Evolutionary conservation across 2,888 invertebrate species (phyloP), one percentile per base, ranked within the genome.

Genomic region (Acleris cristana): DNA sequence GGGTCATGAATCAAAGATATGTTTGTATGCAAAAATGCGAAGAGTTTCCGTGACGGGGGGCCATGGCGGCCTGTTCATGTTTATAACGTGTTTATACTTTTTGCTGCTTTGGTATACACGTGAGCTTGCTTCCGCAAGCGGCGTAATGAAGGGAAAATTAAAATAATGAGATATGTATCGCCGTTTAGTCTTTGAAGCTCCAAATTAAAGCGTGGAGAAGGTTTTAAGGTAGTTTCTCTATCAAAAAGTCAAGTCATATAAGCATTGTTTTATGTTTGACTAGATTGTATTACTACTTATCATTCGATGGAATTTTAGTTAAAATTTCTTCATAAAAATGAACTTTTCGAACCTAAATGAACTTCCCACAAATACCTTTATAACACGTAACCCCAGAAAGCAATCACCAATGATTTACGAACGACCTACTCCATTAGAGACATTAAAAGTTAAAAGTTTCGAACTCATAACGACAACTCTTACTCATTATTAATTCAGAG

Each of bases 371-470:
- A 21, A 21, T 44, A 44, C 56, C 56, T 44, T 74, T 78, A 74
- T 78, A 79, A 72, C 69, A 67, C 70, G 74, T 84, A 84, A 81
- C 81, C 80, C 80, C 21, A 79, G 79, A 84, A 86, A 86, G 81
- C 40, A 82, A 81, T 81, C 78, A 85, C 83, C 87, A 90, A 91
- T 89, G 81, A 84, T 89, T 90, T 89, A 90, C 85, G 86, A 79
- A 72, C 76, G 81, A 85, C 78, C 84, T 88, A 88, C 88, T 85
- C 89, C 90, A 90, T 91, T 90, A 87, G 87, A 84, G 85, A 86
- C 90, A 90, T 90, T 91, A 89, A 91, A 91, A 92, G 88, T 90
- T 91, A 89, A 91, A 91, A 92, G 88, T 90, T 91, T 85, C 82
- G 77, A 81, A 87, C 84, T 84, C 83, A 87, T 89, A 88, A 88